Base-by-base conservation (phyloP, 2,113 vertebrate species). In the Microcebus ravelobensis region DNA sequence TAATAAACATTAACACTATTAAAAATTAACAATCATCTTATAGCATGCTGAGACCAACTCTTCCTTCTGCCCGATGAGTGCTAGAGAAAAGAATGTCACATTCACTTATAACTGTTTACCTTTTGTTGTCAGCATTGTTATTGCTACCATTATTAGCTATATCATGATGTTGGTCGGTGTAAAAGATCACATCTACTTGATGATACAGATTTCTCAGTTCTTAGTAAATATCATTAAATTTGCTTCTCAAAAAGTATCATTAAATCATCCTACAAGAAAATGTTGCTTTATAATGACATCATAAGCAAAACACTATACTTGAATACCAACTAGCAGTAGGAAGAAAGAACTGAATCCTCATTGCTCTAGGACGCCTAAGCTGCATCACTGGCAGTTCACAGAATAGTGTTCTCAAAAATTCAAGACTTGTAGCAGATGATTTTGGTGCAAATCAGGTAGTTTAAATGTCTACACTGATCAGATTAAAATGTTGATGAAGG, bases 1-100 rank as follows among this genome's bases (percentile, higher is more conserved):
- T 98, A 98, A 98, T 97, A 98, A 98, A 98, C 97, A 98, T 98
- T 98, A 98, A 96, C 98, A 97, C 97, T 98, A 98, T 98, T 98
- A 98, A 98, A 98, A 98, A 98, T 98, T 97, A 98, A 97, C 91
- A 95, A 97, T 97, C 96, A 97, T 98, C 84, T 93, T 91, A 97
- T 63, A 96, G 73, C 97, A 95, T 73, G 71, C 97, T 91, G 96
- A 98, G 97, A 98, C 96, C 95, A 96, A 94, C 91, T 97, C 97
- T 98, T 96, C 96, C 95, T 97, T 98, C 92, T 98, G 52, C 98
- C 98, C 98, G 97, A 98, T 97, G 91, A 94, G 87, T 97, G 84
- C 86, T 92, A 77, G 94, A 98, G 97, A 87, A 96, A 98, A 98
- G 93, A 90, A 96, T 59, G 61, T 94, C 0, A 1, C 71, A 87